These are phyloP conservation scores for Nothoprocta perdicaria DNA, from an alignment of 2,113 vertebrate genomes.

Conservation along the genomic window DNA sequence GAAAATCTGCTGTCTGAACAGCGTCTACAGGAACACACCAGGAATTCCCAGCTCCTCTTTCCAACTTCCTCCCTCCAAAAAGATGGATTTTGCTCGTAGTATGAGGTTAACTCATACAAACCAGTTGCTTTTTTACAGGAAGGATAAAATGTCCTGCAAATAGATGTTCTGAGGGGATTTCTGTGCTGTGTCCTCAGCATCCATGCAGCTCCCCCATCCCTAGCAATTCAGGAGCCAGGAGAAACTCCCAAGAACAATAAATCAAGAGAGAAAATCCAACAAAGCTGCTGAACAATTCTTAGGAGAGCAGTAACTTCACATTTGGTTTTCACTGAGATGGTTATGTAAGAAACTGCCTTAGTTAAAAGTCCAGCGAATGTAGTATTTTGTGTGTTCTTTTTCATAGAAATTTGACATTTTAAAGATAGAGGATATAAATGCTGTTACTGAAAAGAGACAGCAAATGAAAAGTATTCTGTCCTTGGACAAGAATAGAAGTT, in stretches of 20 bases:
- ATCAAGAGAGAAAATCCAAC: neutral
- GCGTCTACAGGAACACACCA: neutral
- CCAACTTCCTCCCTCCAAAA: neutral
- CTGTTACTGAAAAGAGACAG: neutral
- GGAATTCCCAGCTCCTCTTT: neutral
- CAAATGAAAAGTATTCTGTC: slow-evolving; percentile 13
- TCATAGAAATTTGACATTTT: slow-evolving; percentile 48
- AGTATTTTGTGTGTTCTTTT: neutral
- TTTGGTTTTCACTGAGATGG: slow-evolving; percentile 26
- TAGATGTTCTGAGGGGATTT: fast-evolving
- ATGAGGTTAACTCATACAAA: neutral
- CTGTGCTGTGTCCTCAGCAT: fast-evolving
- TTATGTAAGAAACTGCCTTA: neutral
- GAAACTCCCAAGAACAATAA: neutral
- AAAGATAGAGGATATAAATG: slow-evolving; percentile 35
- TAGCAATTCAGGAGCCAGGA: neutral
- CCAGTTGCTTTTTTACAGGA: neutral
- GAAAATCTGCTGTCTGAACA: neutral
- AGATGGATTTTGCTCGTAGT: neutral
- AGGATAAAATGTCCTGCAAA: neutral
- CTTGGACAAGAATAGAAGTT: slow-evolving; percentile 23
- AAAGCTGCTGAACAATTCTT: neutral
- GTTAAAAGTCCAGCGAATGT: slow-evolving; percentile 14
- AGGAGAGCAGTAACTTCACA: neutral
- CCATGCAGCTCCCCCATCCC: neutral